Evolutionary conservation across 1,140 invertebrate species (phyloP).

Genomic region (Bombus impatiens): DNA sequence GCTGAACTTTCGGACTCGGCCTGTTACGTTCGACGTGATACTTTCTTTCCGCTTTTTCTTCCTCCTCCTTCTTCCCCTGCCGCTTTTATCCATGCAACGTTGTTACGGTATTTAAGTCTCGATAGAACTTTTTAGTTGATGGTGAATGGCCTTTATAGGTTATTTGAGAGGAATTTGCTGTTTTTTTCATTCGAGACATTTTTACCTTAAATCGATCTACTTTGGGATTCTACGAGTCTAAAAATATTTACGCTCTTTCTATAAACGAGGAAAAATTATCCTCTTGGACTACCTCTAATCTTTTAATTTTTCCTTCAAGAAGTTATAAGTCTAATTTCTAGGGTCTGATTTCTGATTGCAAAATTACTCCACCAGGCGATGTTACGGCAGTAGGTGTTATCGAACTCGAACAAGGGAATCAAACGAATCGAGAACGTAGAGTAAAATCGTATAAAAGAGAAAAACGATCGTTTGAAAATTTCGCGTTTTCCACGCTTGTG

Average conservation of each 20-base stretch:
- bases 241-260: background rate
- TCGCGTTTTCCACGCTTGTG: background rate
- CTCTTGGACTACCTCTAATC: background rate
- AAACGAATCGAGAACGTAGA: background rate
- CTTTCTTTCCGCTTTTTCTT: background rate
- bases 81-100: background rate
- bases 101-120: background rate
- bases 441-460: background rate
- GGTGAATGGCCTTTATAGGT: background rate
- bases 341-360: background rate
- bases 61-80: too few species aligned
- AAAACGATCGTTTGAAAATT: background rate
- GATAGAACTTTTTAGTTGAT: background rate
- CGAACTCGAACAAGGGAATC: background rate
- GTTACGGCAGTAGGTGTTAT: background rate
- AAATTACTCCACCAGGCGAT: background rate
- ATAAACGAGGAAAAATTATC: too few species aligned
- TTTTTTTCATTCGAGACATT: background rate
- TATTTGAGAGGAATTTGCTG: background rate
- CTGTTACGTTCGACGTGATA: slow-evolving; percentile 9
- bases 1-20: background rate
- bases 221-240: background rate
- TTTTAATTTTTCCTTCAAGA: too few species aligned
- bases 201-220: background rate
- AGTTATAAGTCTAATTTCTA: too few species aligned